A percentile compares a stretch with the other conserved stretches of the same genome.
These are phyloP conservation scores for Arenaria interpres DNA, from an alignment of 2,113 vertebrate species.

Conservation along the genomic window DNA sequence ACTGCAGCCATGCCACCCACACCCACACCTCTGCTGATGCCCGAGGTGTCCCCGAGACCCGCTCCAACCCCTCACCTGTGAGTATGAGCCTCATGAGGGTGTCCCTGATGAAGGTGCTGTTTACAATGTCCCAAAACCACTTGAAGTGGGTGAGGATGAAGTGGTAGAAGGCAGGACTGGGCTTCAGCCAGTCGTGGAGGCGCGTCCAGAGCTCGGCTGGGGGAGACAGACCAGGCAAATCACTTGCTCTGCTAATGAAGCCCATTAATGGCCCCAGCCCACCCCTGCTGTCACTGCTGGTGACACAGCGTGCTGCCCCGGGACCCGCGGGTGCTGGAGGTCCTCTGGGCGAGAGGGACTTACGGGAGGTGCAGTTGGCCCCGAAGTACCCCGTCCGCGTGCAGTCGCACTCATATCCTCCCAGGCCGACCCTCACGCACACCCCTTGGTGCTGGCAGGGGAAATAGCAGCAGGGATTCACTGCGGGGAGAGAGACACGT, in stretches of 20 bases:
- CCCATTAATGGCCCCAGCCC: background rate
- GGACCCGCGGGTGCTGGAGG: rapidly evolving
- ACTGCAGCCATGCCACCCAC: rapidly evolving
- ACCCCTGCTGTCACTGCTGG: rapidly evolving
- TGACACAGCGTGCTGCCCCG: rapidly evolving
- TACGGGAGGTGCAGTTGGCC: constrained; percentile 88
- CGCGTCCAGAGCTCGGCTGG: constrained; percentile 88
- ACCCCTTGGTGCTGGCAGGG: constrained; percentile 90
- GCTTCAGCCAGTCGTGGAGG: constrained; percentile 78
- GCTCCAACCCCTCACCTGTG: constrained; percentile 66
- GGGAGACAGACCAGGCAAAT: background rate
- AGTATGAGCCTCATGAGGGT: constrained; percentile 87
- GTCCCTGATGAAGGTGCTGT: constrained; percentile 83
- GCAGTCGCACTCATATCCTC: constrained; percentile 89
- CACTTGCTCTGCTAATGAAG: rapidly evolving
- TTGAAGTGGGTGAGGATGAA: constrained; percentile 88
- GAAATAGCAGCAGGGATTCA: constrained; percentile 92
- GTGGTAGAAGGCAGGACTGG: constrained; percentile 79
- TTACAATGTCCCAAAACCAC: constrained; percentile 90
- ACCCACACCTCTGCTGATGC: background rate
- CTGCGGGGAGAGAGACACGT: constrained; percentile 61
- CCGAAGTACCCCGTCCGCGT: constrained; percentile 88
- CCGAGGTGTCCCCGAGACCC: rapidly evolving
- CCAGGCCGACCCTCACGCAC: constrained; percentile 81
- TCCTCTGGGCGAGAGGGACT: constrained; percentile 46